Base-by-base conservation (phyloP, 2,113 vertebrate genomes). In the Protomyctophum bolini region DNA sequence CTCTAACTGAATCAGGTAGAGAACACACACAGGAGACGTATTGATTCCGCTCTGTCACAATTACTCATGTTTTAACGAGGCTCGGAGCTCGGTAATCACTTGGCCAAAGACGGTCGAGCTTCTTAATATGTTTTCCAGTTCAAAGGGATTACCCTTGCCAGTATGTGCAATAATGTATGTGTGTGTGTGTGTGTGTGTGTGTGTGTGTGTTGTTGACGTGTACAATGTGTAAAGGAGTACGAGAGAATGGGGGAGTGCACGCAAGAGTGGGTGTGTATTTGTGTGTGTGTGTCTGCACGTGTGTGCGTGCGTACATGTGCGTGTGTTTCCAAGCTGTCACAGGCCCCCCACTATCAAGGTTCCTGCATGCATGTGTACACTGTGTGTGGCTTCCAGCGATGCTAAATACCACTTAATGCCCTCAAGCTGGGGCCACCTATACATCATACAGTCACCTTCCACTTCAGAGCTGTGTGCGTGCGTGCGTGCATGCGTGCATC, bases 1-100 rank as follows among this genome's bases (percentile, higher is more conserved):
- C 81, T 78, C 68, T 88, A 86, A 88, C 85, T 87, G 78, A 89
- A 83, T 85, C 75, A 80, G 80, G 76, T 21, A 21, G 77, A 79
- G 83, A 84, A 86, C 83, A 79, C 75, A 81, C 59, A 72, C 67
- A 29, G 41, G 58, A 58, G 58, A 11, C 21, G 68, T 77, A 88
- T 86, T 89, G 89, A 79, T 88, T 89, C 72, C 66, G 79, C 28
- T 47, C 79, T 75, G 65, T 80, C 56, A 66, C 71, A 77, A 75
- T 86, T 72, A 68, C 77, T 84, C 52, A 14, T 61, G 81, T 74
- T 63, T 58, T 77, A 85, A 76, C 75, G 28, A 66, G 79, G 72
- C 76, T 67, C 63, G 57, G 59, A 8, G 8, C 28, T 70, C 62
- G 46, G 68, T 66, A 73, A 77, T 63, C 1, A 3, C 15, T 47